phyloP scores from a whole-genome alignment of 2,888 invertebrate genomes.

The Standfussiana lucernea region DNA sequence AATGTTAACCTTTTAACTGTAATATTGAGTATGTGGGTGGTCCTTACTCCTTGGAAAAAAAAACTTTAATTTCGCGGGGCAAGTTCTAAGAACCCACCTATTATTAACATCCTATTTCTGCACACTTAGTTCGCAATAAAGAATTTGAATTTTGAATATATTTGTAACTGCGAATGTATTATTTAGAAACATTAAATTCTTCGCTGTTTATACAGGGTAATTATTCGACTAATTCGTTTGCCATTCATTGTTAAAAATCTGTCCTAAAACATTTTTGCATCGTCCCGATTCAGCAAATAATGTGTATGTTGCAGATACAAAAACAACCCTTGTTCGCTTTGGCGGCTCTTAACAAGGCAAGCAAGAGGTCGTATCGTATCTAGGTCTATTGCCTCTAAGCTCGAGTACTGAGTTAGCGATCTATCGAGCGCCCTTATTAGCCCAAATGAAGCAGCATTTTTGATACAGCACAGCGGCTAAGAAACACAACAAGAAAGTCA shows the following conservation, averaged over 20 bases:
- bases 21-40: too few relatives aligned
- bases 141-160: too few relatives aligned
- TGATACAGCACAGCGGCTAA: neutral
- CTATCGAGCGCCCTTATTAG: constrained; percentile 57
- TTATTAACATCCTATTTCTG: too few relatives aligned
- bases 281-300: neutral
- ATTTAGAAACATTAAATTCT: neutral
- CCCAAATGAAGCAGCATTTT: constrained; percentile 42
- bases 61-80: too few relatives aligned
- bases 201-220: neutral
- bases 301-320: neutral
- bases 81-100: too few relatives aligned
- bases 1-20: too few relatives aligned
- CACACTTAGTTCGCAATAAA: too few relatives aligned
- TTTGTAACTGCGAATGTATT: neutral
- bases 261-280: neutral
- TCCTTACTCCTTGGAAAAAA: too few relatives aligned
- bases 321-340: constrained; percentile 21
- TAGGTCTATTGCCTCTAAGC: constrained; percentile 59
- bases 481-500: neutral
- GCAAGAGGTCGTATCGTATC: constrained; percentile 47
- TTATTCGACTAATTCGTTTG: too few relatives aligned
- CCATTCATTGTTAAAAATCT: neutral
- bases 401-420: constrained; percentile 62
- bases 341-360: constrained; percentile 33